Base-by-base conservation (phyloP, 1,140 invertebrate species). In the Aphis gossypii region DNA sequence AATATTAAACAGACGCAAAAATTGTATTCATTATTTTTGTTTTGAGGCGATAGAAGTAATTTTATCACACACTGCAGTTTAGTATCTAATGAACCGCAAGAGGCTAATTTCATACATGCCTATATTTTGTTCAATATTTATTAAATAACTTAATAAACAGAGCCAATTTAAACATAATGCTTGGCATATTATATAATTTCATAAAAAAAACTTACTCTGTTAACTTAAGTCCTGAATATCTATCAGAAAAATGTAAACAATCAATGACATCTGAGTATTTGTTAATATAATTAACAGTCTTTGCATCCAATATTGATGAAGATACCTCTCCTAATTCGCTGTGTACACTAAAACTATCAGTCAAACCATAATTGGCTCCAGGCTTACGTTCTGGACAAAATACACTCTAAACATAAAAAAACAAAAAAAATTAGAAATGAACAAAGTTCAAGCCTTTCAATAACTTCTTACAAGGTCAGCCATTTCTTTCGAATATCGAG, bases 191-290 rank as follows among this genome's bases (percentile, higher is more conserved):
- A 51, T 4, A 51, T 18, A 2, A n/a, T 76, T 18, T 76, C 30
- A 68, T 68, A 20, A n/a, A 41, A 38, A 89, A 93, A 60, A 96
- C 97, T 97, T 96, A 98, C 97, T 99, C 98, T 95, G 97, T 97
- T 95, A 97, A 97, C 95, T 99, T 98, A 14, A 96, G 96, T 83
- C 99, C 98, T 94, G 97, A 98, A 95, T 97, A 99, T 95, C 99
- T 98, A 96, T 99, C 99, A 93, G 98, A 99, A 95, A 99, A 97
- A 96, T 99, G 99, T 95, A 99, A 98, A 95, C 97, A 99, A 95
- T 99, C 99, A 94, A 99, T 97, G 94, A 97, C 96, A 94, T 97
- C 96, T 94, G 97, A 96, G 96, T 98, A 99, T 95, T 98, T 99
- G 94, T 97, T 97, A 94, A 99, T 96, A 88, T 98, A 97, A 94